Conservation (phyloP, 1,140 invertebrate genomes). For the Ceratitis capitata region DNA sequence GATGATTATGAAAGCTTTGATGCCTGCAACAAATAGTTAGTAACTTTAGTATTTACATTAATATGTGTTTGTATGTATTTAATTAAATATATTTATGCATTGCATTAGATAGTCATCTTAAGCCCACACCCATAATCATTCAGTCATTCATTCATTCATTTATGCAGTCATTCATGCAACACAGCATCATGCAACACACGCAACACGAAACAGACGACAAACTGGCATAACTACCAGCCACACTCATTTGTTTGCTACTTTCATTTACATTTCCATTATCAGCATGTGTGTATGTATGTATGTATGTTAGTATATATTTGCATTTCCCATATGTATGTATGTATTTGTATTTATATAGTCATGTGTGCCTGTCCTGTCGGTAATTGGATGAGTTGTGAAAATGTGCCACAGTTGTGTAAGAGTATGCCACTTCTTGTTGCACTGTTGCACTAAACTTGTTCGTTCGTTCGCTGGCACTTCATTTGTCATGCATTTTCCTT, state of each 20-base stretch:
- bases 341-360: not conserved
- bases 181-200: too few species aligned
- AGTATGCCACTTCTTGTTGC: not conserved
- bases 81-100: not conserved
- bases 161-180: too few species aligned
- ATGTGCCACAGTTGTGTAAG: constrained; percentile 7
- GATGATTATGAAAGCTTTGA: not conserved
- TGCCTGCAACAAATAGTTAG: constrained; percentile 7
- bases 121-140: not conserved
- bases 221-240: not conserved
- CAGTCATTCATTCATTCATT: constrained; percentile 3
- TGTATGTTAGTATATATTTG: not conserved
- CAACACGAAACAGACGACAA: not conserved
- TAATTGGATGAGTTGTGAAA: constrained; percentile 36
- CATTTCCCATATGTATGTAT: not conserved
- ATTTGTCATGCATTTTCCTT: constrained; percentile 15
- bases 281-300: not conserved
- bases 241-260: constrained; percentile 6
- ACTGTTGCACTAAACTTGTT: too few species aligned
- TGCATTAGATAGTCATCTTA: not conserved
- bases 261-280: constrained; percentile 28
- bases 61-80: not conserved
- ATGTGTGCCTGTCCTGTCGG: not conserved
- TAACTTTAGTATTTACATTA: not conserved
- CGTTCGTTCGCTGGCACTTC: not conserved